A percentile compares a stretch with the other conserved stretches of the same genome.
phyloP scores from a whole-genome alignment of 2,797 vertebrate genomes.

The Tapera naevia region DNA sequence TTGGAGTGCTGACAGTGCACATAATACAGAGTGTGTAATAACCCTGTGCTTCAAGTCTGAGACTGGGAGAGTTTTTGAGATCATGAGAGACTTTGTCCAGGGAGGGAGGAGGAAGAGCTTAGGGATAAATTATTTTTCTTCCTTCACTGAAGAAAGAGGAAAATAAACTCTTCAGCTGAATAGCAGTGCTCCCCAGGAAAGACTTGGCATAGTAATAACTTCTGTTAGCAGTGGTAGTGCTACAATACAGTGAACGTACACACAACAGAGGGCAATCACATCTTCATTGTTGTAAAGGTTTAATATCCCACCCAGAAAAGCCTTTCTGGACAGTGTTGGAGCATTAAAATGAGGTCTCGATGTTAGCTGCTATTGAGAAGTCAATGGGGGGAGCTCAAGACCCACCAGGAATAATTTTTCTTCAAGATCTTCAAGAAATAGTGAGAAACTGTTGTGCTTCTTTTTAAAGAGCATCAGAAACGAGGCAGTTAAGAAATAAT shows the following conservation, averaged over 20 bases:
- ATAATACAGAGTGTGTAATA: background rate
- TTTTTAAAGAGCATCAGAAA: conserved; percentile 7
- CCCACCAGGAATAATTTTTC: conserved; percentile 24
- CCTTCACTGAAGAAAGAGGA: background rate
- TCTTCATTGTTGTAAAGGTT: background rate
- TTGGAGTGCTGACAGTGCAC: background rate
- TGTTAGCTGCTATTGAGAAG: conserved; percentile 18
- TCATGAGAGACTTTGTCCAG: background rate
- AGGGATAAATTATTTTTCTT: background rate
- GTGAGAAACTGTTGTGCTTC: background rate
- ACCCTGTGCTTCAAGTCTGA: background rate
- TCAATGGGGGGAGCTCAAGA: conserved; percentile 60
- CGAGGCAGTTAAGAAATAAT: conserved; percentile 30
- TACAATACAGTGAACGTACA: background rate
- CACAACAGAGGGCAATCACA: conserved; percentile 12
- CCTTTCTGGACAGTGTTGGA: background rate
- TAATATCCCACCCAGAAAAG: background rate
- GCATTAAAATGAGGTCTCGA: background rate
- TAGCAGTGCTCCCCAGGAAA: background rate
- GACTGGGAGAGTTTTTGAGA: background rate
- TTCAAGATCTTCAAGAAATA: background rate
- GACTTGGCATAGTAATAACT: background rate
- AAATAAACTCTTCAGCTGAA: background rate
- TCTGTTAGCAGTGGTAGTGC: background rate
- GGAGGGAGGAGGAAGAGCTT: background rate